A percentile compares a stretch with the other conserved stretches of the same genome.
Conservation (phyloP, 2,888 invertebrate genomes). For the Cepaea hortensis region DNA sequence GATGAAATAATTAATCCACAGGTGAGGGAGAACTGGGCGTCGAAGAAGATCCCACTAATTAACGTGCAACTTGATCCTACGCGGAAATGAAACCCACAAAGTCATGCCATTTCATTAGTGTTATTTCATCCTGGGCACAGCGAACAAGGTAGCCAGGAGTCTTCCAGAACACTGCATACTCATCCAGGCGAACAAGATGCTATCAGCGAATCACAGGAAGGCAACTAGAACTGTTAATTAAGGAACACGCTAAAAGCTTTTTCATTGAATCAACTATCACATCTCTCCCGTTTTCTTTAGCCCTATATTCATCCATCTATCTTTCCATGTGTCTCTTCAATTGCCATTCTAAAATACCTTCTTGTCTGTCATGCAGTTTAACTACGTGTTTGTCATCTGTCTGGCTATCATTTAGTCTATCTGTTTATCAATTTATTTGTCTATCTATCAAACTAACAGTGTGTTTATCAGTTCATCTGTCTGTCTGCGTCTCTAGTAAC, state of each 20-base stretch:
- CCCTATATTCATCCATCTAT: neutral
- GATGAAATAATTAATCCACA: neutral
- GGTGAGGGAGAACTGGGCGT: conserved; percentile 6
- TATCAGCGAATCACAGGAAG: neutral
- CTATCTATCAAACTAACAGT: too few species aligned
- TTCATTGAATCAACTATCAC: neutral
- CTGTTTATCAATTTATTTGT: too few species aligned
- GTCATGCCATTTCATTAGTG: conserved; percentile 17
- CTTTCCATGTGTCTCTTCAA: neutral
- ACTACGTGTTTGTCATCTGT: neutral
- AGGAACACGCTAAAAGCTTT: neutral
- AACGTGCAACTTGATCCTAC: conserved; percentile 8
- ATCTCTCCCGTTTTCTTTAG: neutral
- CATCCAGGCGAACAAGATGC: neutral
- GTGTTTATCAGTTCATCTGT: neutral
- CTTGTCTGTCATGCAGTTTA: too few species aligned
- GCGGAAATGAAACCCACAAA: conserved; percentile 28
- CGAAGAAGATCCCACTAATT: conserved; percentile 26
- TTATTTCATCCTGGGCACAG: neutral
- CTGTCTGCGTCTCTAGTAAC: neutral
- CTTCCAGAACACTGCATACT: neutral
- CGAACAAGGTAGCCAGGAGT: neutral
- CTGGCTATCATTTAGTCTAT: neutral
- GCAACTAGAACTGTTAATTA: neutral
- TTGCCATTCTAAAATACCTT: neutral